Evolutionary conservation across 2,113 vertebrate species (phyloP), one percentile per base, ranked within the genome.

Genomic region (Suncus etruscus): DNA sequence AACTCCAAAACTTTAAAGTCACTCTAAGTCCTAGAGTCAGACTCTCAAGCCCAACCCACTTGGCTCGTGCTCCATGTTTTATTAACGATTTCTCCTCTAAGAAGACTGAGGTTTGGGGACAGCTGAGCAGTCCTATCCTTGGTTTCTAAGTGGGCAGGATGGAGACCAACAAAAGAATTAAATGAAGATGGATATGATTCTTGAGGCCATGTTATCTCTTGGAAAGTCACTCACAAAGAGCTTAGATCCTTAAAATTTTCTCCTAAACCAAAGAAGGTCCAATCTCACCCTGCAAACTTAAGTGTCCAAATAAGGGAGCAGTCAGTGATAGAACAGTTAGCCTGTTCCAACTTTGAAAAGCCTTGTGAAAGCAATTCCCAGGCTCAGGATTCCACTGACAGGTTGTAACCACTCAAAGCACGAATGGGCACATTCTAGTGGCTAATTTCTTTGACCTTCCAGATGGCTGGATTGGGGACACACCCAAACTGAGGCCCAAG

Each of bases 221-320:
- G 27, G 51, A 87, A 93, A 77, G 89, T 74, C 80, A 86, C 63
- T 90, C 39, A 65, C 12, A 22, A 82, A 16, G 54, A 83, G 20
- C 31, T 54, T 32, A 70, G 80, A 89, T 88, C 77, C 66, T 96
- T 88, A 86, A 83, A 91, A 95, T 87, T 88, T 25, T 86, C 68
- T 73, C 80, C 77, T 58, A 31, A 89, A 90, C 77, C 76, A 94
- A 92, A 92, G 61, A 95, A 86, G 58, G 80, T 50, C 45, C 89
- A 63, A 86, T 93, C 88, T 93, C 90, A 96, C 86, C 94, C 93
- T 86, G 91, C 90, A 96, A 96, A 89, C 72, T 95, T 74, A 95
- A 95, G 93, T 95, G 87, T 93, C 96, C 96, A 95, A 96, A 96
- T 95, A 96, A 96, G 95, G 96, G 93, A 94, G 90, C 73, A 77